Evolutionary conservation across 2,113 vertebrate genomes (phyloP).

Genomic region (Erythrolamprus reginae): DNA sequence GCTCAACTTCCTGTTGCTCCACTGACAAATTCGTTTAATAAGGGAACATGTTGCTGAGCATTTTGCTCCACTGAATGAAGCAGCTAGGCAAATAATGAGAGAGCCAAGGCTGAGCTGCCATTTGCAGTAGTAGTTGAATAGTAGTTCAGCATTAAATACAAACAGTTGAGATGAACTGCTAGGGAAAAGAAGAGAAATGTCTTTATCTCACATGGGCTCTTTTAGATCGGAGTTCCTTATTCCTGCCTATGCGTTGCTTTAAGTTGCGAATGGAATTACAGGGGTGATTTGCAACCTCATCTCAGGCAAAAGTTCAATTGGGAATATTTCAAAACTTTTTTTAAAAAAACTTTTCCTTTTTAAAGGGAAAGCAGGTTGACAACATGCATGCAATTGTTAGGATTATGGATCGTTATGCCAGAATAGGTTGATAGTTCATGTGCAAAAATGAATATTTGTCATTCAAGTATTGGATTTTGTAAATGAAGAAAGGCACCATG

Average conservation of each 20-base stretch:
- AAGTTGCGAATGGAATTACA: background rate
- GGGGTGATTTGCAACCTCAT: too few relatives aligned
- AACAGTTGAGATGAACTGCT: background rate
- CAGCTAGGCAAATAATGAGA: background rate
- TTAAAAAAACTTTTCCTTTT: too few relatives aligned
- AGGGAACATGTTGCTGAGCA: background rate
- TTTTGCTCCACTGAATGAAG: conserved; percentile 6
- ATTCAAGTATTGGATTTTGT: background rate
- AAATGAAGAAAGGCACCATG: background rate
- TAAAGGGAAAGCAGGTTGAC: background rate
- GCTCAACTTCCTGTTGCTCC: background rate
- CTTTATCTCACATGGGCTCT: background rate
- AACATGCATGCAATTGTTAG: background rate
- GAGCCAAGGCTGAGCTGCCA: background rate
- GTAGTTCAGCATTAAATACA: background rate
- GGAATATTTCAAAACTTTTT: background rate
- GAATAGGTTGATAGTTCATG: background rate
- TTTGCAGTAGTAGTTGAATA: background rate
- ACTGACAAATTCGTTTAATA: conserved; percentile 19
- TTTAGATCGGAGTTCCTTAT: background rate
- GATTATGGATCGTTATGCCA: background rate
- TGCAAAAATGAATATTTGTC: background rate
- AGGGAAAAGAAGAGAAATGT: background rate
- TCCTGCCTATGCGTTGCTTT: background rate
- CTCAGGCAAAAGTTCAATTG: background rate